Percentiles rank a stretch among this genome's conserved stretches.
Evolutionary conservation across 2,888 invertebrate genomes (phyloP).

Genomic region (Phortica magna): DNA sequence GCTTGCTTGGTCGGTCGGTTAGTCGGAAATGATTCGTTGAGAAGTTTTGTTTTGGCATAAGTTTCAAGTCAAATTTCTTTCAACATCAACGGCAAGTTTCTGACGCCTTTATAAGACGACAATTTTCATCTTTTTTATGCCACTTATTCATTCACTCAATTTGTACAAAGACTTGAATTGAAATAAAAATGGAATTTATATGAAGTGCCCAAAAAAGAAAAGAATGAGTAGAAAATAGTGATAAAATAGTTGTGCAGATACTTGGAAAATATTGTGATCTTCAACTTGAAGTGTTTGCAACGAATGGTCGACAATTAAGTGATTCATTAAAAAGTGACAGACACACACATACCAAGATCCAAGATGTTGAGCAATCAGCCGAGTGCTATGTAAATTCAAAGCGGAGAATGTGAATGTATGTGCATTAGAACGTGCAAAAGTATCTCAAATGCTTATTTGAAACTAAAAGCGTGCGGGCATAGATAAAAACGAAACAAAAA

Average conservation of each 20-base stretch:
- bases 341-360: constrained; percentile 41
- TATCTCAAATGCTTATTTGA: constrained; percentile 73
- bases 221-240: constrained; percentile 9
- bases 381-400: not conserved
- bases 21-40: not conserved
- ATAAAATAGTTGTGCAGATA: constrained; percentile 26
- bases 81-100: constrained; percentile 42
- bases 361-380: constrained; percentile 35
- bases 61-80: not conserved
- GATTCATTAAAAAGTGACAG: constrained; percentile 72
- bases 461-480: constrained; percentile 40
- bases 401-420: constrained; percentile 50
- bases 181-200: constrained; percentile 8
- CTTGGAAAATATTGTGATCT: constrained; percentile 39
- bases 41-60: not conserved
- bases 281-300: constrained; percentile 42
- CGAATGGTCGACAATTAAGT: constrained; percentile 62
- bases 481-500: not conserved
- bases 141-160: not conserved
- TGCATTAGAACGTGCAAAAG: constrained; percentile 62
- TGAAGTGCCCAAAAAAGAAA: constrained; percentile 45
- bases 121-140: constrained; percentile 36
- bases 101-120: not conserved
- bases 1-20: not conserved
- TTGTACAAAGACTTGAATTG: not conserved